phyloP scores from a whole-genome alignment of 2,888 invertebrate genomes.

The Acleris emargana region DNA sequence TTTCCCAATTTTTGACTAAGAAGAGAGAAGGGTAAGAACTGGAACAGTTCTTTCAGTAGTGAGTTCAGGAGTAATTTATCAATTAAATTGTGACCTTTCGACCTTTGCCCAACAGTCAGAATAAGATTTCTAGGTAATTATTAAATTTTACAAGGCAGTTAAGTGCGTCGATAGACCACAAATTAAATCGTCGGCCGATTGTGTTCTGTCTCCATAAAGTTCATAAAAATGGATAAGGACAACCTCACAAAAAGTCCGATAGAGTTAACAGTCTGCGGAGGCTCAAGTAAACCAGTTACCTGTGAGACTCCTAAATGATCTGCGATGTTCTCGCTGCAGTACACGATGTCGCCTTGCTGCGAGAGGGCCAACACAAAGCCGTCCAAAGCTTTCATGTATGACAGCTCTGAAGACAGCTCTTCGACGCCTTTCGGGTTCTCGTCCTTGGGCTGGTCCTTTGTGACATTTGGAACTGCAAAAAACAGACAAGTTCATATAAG shows the following conservation, averaged over 20 bases:
- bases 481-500: too few species aligned
- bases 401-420: constrained; percentile 81
- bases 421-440: constrained; percentile 69
- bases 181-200: too few species aligned
- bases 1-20: too few species aligned
- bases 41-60: too few species aligned
- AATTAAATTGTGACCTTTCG: too few species aligned
- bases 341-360: constrained; percentile 95
- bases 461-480: constrained; percentile 66
- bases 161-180: too few species aligned
- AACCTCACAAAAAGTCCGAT: too few species aligned
- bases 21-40: too few species aligned
- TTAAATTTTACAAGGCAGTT: too few species aligned
- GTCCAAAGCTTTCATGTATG: constrained; percentile 92
- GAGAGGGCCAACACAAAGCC: constrained; percentile 95
- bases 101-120: too few species aligned
- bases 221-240: not conserved
- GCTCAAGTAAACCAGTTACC: constrained; percentile 78
- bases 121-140: too few species aligned
- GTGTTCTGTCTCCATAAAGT: not conserved
- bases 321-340: constrained; percentile 95
- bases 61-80: too few species aligned
- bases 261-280: not conserved
- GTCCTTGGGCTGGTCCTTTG: constrained; percentile 59
- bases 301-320: constrained; percentile 96